A percentile compares a stretch with the other conserved stretches of the same genome.
These are phyloP conservation scores for Diphyllodes magnificus DNA, from an alignment of 2,113 vertebrate species.

Conservation along the genomic window DNA sequence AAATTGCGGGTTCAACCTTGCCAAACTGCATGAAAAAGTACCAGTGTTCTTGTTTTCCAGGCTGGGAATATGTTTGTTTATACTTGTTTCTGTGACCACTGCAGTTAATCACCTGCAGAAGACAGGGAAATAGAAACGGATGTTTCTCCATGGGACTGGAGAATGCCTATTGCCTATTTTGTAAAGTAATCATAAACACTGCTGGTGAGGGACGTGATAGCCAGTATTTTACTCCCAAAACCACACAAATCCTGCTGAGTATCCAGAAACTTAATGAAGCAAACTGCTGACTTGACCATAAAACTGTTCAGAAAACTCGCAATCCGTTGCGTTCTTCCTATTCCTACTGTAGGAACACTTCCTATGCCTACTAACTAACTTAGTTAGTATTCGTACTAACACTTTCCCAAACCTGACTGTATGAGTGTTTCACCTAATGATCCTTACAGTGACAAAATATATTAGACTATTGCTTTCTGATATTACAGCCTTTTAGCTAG, in stretches of 20 bases:
- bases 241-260: background rate
- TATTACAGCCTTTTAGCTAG: background rate
- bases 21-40: conserved; percentile 15
- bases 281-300: background rate
- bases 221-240: background rate
- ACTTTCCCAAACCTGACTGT: background rate
- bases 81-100: background rate
- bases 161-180: background rate
- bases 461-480: background rate
- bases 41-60: background rate
- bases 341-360: background rate
- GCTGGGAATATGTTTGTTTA: conserved; percentile 15
- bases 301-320: background rate
- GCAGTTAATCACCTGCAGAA: conserved; percentile 27
- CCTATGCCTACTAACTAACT: background rate
- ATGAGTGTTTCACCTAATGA: background rate
- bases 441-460: background rate
- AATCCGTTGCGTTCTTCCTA: background rate
- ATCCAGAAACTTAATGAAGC: conserved; percentile 8
- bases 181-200: background rate
- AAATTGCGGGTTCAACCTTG: conserved; percentile 29
- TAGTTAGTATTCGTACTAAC: background rate
- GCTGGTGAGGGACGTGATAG: background rate
- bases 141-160: background rate
- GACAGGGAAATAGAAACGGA: background rate